phyloP scores from a whole-genome alignment of 2,113 vertebrate genomes.

The Hipposideros armiger region DNA sequence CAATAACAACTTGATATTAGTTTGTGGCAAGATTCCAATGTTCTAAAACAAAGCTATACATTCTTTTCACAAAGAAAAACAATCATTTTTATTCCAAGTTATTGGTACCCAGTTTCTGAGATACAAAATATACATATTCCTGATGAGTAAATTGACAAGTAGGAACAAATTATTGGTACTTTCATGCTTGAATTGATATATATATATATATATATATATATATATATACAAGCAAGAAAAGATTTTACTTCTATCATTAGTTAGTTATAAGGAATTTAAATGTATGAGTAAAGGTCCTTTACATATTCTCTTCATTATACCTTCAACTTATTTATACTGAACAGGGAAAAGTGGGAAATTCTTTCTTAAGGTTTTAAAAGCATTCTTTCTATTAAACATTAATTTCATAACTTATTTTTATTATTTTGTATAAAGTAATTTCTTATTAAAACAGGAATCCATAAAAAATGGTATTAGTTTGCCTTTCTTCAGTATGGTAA shows the following conservation, averaged over 20 bases:
- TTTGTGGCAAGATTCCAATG: neutral
- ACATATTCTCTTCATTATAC: constrained; percentile 13
- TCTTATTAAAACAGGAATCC: constrained; percentile 42
- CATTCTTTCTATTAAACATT: constrained; percentile 58
- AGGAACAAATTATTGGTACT: neutral
- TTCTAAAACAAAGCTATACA: neutral
- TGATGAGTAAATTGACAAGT: neutral
- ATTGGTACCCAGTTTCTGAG: neutral
- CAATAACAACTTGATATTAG: neutral
- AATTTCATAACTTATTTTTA: constrained; percentile 40
- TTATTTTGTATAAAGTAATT: constrained; percentile 28
- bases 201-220: neutral
- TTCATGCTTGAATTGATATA: constrained; percentile 28
- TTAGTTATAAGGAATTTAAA: constrained; percentile 31
- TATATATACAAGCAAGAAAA: neutral
- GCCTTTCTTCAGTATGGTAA: constrained; percentile 12
- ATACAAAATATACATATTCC: constrained; percentile 36
- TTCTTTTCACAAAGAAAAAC: constrained; percentile 21
- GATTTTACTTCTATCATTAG: neutral
- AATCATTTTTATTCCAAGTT: neutral
- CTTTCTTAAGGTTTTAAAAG: neutral
- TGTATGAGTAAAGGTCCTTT: neutral
- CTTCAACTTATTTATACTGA: constrained; percentile 42
- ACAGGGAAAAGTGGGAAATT: constrained; percentile 43
- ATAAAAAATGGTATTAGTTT: constrained; percentile 25